Percentiles rank a stretch among this genome's conserved stretches.
Evolutionary conservation across 2,888 invertebrate species (phyloP).

Genomic region (Cryptus armator): DNA sequence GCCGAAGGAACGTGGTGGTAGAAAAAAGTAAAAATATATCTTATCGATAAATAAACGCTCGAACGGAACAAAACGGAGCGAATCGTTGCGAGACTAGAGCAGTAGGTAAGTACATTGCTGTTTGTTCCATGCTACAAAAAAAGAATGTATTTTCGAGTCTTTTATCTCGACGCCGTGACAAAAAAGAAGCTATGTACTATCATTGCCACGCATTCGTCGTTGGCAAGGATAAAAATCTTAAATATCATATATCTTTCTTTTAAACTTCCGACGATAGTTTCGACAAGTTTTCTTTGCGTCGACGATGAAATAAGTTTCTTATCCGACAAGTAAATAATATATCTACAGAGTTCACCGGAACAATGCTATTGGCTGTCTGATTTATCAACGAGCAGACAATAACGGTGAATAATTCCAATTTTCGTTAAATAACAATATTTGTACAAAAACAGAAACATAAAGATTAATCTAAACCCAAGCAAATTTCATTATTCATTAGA

Average conservation of each 20-base stretch:
- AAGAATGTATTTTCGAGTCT: background rate
- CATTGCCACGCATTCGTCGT: conserved; percentile 5
- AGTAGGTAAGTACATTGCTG: conserved; percentile 21
- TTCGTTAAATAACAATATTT: conserved; percentile 52
- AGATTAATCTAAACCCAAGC: conserved; percentile 41
- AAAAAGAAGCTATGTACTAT: background rate
- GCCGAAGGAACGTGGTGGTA: conserved; percentile 98
- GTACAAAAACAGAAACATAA: conserved; percentile 12
- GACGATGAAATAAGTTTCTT: conserved; percentile 25
- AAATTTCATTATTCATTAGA: conserved; percentile 26
- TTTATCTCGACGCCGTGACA: conserved; percentile 19
- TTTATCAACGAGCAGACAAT: conserved; percentile 14
- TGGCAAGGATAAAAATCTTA: conserved; percentile 23
- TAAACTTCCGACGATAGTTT: background rate
- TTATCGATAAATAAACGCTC: conserved; percentile 45
- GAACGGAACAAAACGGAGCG: conserved; percentile 13
- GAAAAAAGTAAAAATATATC: conserved; percentile 92
- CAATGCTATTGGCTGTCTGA: conserved; percentile 37
- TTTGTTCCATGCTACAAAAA: conserved; percentile 7
- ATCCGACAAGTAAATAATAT: conserved; percentile 17
- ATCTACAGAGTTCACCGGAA: conserved; percentile 49
- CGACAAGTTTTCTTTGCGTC: background rate
- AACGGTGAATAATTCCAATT: conserved; percentile 28
- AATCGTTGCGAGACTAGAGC: conserved; percentile 20
- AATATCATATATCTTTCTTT: background rate